Conservation (phyloP, 1,140 invertebrate genomes). For the Drosophila pseudoobscura region DNA sequence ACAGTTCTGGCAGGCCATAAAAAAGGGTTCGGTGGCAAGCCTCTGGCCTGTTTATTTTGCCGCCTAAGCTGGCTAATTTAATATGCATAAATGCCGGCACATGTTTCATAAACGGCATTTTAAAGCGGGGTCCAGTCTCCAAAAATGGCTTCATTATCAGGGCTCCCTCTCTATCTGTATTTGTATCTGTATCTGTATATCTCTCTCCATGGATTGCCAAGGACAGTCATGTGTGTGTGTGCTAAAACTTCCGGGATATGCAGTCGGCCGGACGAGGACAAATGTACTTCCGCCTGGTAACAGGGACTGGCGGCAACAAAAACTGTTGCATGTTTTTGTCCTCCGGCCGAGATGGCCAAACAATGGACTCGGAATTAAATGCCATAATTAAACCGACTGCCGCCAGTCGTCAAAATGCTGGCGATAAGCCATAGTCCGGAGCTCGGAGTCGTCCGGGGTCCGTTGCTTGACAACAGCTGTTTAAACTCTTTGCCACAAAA, state of each 20-base stretch:
- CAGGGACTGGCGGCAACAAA: constrained; percentile 19
- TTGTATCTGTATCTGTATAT: background rate
- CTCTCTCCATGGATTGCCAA: background rate
- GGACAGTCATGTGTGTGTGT: constrained; percentile 5
- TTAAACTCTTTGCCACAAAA: constrained; percentile 64
- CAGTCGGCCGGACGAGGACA: constrained; percentile 32
- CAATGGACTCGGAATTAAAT: constrained; percentile 63
- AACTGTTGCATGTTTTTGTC: constrained; percentile 68
- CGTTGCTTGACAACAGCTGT: constrained; percentile 47
- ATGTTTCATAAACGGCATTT: constrained; percentile 80
- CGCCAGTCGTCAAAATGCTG: constrained; percentile 44
- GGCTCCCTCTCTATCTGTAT: constrained; percentile 1
- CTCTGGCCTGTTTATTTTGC: constrained; percentile 68
- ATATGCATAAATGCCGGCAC: constrained; percentile 80
- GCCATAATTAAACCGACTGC: constrained; percentile 63
- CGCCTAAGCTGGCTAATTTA: constrained; percentile 71
- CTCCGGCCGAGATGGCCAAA: constrained; percentile 26
- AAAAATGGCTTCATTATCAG: constrained; percentile 73
- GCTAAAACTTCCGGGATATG: constrained; percentile 47
- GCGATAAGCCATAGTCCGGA: constrained; percentile 52
- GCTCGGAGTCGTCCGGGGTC: background rate
- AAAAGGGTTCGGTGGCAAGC: constrained; percentile 65
- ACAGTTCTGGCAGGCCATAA: constrained; percentile 55
- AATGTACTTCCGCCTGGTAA: constrained; percentile 36
- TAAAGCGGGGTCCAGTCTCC: constrained; percentile 59